Base-by-base conservation (phyloP, 2,113 vertebrate genomes). In the Cricetomys ansorgei region DNA sequence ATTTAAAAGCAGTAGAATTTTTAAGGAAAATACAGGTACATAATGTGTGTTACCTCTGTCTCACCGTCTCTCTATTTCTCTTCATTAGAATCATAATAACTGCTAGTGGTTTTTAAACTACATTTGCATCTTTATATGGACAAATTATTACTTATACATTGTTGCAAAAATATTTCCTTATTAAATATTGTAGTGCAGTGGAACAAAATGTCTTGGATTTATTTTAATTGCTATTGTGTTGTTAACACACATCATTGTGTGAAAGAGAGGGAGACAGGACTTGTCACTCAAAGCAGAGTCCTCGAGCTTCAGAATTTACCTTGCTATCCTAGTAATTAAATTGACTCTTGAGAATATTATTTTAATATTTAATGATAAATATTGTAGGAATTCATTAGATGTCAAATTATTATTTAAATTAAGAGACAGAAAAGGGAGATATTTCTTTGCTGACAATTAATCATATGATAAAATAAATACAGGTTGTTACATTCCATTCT, bases 361-460 rank as follows among this genome's bases (percentile, higher is more conserved):
- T 98, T 93, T 99, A 98, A 99, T 99, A 99, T 98, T 99, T 99
- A 98, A 99, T 99, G 97, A 98, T 98, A 92, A 0, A 97, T 94
- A n/a, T 97, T 98, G 98, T 98, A 98, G 97, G 95, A 98, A 98
- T 99, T 99, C 97, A 98, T 98, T 98, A 98, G 92, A 96, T 93
- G 79, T 88, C 55, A 95, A 93, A 97, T 97, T 98, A 98, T 97
- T 98, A 97, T 97, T 95, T 98, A 99, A 97, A 98, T 99, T 98
- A 98, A 95, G 80, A 95, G 69, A 97, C 97, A 92, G 97, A 97
- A 89, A 98, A 98, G 98, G 96, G 98, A 89, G 87, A 34, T 97
- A 96, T 98, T 98, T 98, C 97, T 98, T 98, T 98, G 98, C 98
- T 99, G 99, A 98, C 95, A 98, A 92, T 94, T 96, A 94, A 95